Base-by-base conservation (phyloP, 2,113 vertebrate genomes). In the Myotis brandtii region DNA sequence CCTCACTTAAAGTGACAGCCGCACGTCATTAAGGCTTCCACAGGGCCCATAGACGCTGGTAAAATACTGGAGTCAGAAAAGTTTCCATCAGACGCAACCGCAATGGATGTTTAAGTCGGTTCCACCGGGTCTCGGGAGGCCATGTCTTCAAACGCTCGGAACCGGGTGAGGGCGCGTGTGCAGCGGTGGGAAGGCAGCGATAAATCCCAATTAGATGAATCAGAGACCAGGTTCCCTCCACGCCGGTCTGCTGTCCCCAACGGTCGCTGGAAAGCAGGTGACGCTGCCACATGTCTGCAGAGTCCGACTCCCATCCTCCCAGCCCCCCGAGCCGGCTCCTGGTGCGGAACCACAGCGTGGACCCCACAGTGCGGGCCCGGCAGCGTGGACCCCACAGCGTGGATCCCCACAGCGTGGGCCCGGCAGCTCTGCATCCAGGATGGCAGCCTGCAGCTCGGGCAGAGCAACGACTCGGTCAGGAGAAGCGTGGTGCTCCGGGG, bases 131-230 rank as follows among this genome's bases (percentile, higher is more conserved):
- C 88, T 69, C 43, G n/a, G 62, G 95, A 95, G 75, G 86, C 86
- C 40, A 34, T 3, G 30, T 20, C 64, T 70, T 64, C 81, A 13
- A 43, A 75, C 2, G 27, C 56, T 50, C 56, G 48, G 70, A 48
- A 14, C 85, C 0, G 7, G 43, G 83, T 25, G 69, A 37, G 69
- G 70, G 80, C 32, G 80, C 87, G 34, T 0, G 54, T 80, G 56
- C 56, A 10, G 9, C 43, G 86, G 18, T 3, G 11, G 7, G 62
- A 93, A 70, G 8, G 43, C 14, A 1, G 80, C 27, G 0, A 93
- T 94, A 96, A 95, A 95, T 95, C 93, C 93, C 76, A 91, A 92
- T 85, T 94, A 86, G 91, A 72, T 80, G 85, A 86, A 37, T 50
- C 83, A 66, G 89, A 30, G 43, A 34, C 43, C 69, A 17, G 92